phyloP scores from a whole-genome alignment of 1,140 invertebrate genomes.

The Adoxophyes honmai region DNA sequence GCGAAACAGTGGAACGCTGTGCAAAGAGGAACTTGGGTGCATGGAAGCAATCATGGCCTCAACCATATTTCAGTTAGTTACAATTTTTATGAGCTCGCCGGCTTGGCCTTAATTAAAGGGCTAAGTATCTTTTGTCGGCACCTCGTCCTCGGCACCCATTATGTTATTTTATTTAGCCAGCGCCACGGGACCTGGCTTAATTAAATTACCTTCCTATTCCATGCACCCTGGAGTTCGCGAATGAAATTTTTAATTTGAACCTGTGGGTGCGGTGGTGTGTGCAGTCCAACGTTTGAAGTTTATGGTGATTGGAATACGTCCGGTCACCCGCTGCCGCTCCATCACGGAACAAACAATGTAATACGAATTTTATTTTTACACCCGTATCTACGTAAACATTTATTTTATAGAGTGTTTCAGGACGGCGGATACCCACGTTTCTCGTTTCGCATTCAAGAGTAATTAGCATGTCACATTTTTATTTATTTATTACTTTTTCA shows the following conservation, averaged over 20 bases:
- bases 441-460: no score
- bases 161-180: background rate
- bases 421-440: no score
- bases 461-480: no score
- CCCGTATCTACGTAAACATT: background rate
- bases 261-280: background rate
- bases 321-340: background rate
- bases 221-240: constrained; percentile 6
- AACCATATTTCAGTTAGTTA: constrained; percentile 17
- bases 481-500: no score
- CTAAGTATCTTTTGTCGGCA: constrained; percentile 6
- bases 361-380: background rate
- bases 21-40: no score
- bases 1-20: no score
- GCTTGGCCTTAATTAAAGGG: constrained; percentile 7
- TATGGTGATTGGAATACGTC: constrained; percentile 7
- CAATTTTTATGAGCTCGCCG: constrained; percentile 13
- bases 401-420: no score
- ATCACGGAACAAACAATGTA: constrained; percentile 8
- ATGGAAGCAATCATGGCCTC: background rate
- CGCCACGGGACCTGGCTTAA: constrained; percentile 7
- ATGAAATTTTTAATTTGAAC: constrained; percentile 14
- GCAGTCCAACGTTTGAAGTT: constrained; percentile 1
- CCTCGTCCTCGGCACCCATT: constrained; percentile 5
- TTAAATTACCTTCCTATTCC: constrained; percentile 11